phyloP scores from a whole-genome alignment of 2,888 invertebrate genomes.

The Diploptera punctata region DNA sequence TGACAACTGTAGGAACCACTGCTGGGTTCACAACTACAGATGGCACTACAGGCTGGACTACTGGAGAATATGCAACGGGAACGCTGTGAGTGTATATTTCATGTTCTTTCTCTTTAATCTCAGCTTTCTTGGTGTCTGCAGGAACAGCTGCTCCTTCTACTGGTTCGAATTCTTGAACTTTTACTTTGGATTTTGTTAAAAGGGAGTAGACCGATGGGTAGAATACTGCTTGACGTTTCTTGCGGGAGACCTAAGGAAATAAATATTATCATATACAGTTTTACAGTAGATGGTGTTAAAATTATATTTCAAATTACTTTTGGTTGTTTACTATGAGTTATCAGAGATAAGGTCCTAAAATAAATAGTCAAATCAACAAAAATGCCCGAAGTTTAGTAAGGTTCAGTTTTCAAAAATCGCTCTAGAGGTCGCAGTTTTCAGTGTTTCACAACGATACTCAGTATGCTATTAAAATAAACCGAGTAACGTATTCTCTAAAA shows the following conservation, averaged over 20 bases:
- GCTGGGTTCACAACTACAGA: background rate
- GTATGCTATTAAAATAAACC: too few species aligned
- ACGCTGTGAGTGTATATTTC: slow-evolving; percentile 9
- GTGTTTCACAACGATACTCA: too few species aligned
- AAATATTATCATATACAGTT: too few species aligned
- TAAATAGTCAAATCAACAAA: too few species aligned
- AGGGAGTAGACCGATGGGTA: slow-evolving; percentile 34
- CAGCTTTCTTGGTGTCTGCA: slow-evolving; percentile 34
- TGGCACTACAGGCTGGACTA: background rate
- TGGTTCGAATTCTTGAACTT: slow-evolving; percentile 41
- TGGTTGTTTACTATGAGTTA: too few species aligned
- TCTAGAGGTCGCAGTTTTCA: too few species aligned
- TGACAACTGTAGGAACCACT: slow-evolving; percentile 40
- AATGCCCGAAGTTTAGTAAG: too few species aligned
- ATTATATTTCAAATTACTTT: too few species aligned
- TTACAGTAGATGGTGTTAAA: too few species aligned
- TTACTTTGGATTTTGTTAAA: slow-evolving; percentile 44
- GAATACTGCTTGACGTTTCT: slow-evolving; percentile 28
- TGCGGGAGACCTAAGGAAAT: background rate
- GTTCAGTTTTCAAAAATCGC: too few species aligned
- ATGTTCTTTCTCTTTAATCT: slow-evolving; percentile 35
- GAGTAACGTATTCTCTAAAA: too few species aligned
- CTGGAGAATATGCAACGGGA: background rate
- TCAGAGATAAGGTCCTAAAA: too few species aligned
- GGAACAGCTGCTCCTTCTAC: slow-evolving; percentile 38